Evolutionary conservation across 2,888 invertebrate species (phyloP), one percentile per base, ranked within the genome.

Genomic region (Chloroclystis v-ata): DNA sequence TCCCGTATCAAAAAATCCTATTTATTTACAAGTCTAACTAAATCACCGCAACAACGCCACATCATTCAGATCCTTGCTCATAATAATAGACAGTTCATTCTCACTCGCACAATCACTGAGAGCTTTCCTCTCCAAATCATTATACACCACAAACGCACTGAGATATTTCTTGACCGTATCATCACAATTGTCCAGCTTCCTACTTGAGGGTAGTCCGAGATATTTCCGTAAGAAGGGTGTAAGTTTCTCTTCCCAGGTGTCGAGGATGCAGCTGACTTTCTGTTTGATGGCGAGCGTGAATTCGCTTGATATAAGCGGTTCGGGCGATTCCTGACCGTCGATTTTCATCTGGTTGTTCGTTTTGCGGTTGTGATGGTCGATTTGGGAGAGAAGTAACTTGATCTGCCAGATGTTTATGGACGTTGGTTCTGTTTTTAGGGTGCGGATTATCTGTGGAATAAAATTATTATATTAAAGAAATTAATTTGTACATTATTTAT

Each of bases 391-490:
- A 3, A 91, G 82, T 0, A 94, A 82, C 69, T 94, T 95, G 35
- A 94, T 89, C 72, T 95, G 95, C 94, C 94, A 95, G 12, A 93
- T 82, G 63, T 92, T 90, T 63, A 89, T 80, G 0, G 89, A 75
- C 2, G 80, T 89, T 0, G 92, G 90, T 10, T 86, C 76, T 0
- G 75, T 76, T 43, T 82, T 80, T 66, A 92, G 81, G 40, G 81
- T 77, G 59, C 89, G 89, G 54, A 92, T 72, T 54, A 90, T 90
- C 89, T 92, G 88, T 30, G 28, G 26, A 35, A 10, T n/a, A n/a
- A n/a, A n/a, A n/a, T n/a, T n/a, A n/a, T n/a, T n/a, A n/a, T n/a
- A n/a, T n/a, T n/a, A n/a, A n/a, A n/a, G n/a, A n/a, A n/a, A n/a
- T n/a, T n/a, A n/a, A n/a, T n/a, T n/a, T n/a, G n/a, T n/a, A n/a